Conservation (phyloP, 2,888 invertebrate genomes). For the Kuschelorhynchus macadamiae region DNA sequence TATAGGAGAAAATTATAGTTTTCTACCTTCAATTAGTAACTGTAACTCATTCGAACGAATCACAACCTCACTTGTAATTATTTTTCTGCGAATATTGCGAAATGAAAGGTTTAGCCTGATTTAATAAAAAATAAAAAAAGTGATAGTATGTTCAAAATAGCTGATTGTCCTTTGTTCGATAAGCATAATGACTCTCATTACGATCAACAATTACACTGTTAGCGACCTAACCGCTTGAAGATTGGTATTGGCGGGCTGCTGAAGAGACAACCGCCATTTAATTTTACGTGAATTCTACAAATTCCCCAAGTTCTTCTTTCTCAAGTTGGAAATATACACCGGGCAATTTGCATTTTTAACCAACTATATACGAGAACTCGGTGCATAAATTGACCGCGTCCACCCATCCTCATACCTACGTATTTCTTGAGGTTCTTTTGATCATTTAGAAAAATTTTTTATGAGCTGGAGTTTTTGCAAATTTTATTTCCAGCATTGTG, state of each 20-base stretch:
- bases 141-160: too few species aligned
- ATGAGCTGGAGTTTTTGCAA: constrained; percentile 23
- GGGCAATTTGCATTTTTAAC: constrained; percentile 47
- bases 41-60: too few species aligned
- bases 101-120: too few species aligned
- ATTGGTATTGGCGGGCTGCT: background rate
- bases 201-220: constrained; percentile 4
- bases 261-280: constrained; percentile 39
- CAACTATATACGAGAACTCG: constrained; percentile 35
- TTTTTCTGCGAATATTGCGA: too few species aligned
- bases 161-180: constrained; percentile 4
- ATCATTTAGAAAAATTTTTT: background rate
- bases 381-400: constrained; percentile 38
- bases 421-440: constrained; percentile 5
- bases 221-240: background rate
- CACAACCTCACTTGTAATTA: too few species aligned
- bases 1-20: too few species aligned
- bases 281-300: constrained; percentile 37
- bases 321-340: constrained; percentile 41
- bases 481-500: background rate
- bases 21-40: too few species aligned
- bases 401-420: constrained; percentile 25
- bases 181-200: constrained; percentile 12
- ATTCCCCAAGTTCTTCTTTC: constrained; percentile 36
- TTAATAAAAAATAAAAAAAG: too few species aligned